A percentile compares a stretch with the other conserved stretches of the same genome.
These are phyloP conservation scores for Panurus biarmicus DNA, from an alignment of 2,113 vertebrate genomes.

Conservation along the genomic window DNA sequence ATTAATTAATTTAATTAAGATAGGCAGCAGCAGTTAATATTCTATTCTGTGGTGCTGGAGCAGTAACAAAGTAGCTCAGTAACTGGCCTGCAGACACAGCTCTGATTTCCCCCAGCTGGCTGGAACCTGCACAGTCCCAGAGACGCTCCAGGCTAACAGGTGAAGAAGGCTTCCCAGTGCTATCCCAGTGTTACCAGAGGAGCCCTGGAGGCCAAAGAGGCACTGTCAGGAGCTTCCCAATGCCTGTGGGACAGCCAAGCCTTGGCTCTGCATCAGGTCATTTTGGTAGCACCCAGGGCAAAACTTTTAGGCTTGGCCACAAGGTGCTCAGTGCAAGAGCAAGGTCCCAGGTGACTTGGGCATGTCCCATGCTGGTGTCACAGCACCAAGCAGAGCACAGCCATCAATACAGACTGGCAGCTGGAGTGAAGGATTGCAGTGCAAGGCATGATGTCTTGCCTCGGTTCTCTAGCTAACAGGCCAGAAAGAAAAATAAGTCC, in stretches of 20 bases:
- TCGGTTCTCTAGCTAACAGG: neutral
- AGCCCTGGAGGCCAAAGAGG: neutral
- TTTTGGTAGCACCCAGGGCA: neutral
- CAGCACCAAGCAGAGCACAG: neutral
- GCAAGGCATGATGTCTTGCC: neutral
- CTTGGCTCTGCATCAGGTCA: neutral
- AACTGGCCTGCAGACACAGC: neutral
- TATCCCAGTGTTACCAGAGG: rapidly evolving
- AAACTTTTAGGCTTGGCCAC: neutral
- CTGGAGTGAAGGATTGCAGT: neutral
- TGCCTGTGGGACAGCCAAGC: neutral
- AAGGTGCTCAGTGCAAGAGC: neutral
- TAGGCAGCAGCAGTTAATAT: neutral
- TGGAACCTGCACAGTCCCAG: neutral
- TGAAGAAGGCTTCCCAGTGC: neutral
- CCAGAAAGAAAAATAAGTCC: conserved; percentile 40
- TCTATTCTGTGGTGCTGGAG: neutral
- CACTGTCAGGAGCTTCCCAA: neutral
- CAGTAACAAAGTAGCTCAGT: neutral
- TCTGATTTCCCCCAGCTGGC: neutral
- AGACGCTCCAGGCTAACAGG: neutral
- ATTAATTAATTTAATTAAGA: neutral
- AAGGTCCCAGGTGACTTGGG: neutral
- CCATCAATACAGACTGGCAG: neutral
- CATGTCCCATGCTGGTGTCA: rapidly evolving